Evolutionary conservation across 2,797 vertebrate species (phyloP).

Genomic region (Sarcophilus harrisii): DNA sequence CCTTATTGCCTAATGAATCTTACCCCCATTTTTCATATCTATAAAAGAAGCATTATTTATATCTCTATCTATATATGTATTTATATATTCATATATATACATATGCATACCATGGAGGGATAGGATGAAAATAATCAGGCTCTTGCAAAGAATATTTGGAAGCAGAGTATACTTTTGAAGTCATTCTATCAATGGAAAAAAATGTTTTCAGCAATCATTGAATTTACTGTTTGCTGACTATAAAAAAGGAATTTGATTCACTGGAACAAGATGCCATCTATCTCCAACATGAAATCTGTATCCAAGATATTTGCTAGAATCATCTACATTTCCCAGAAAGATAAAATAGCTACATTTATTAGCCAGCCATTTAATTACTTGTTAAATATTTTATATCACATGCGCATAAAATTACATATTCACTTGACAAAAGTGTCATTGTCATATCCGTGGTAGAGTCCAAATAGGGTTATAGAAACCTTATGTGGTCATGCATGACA

Average conservation of each 20-base stretch:
- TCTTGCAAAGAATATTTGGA: not conserved
- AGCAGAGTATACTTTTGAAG: not conserved
- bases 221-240: too few relatives aligned
- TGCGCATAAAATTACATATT: not conserved
- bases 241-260: too few relatives aligned
- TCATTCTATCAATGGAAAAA: not conserved
- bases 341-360: not conserved
- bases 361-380: not conserved
- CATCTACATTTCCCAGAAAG: not conserved
- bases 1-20: not conserved
- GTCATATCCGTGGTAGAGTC: too few relatives aligned
- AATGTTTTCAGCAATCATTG: not conserved
- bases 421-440: not conserved
- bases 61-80: too few relatives aligned
- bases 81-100: not conserved
- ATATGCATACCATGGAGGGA: not conserved
- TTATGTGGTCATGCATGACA: too few relatives aligned
- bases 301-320: not conserved
- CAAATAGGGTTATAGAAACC: too few relatives aligned
- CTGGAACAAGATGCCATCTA: not conserved
- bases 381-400: not conserved
- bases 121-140: not conserved
- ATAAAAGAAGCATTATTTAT: not conserved
- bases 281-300: not conserved
- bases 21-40: not conserved